Evolutionary conservation across 2,888 invertebrate genomes (phyloP), one percentile per base, ranked within the genome.

Genomic region (Phortica okadai): DNA sequence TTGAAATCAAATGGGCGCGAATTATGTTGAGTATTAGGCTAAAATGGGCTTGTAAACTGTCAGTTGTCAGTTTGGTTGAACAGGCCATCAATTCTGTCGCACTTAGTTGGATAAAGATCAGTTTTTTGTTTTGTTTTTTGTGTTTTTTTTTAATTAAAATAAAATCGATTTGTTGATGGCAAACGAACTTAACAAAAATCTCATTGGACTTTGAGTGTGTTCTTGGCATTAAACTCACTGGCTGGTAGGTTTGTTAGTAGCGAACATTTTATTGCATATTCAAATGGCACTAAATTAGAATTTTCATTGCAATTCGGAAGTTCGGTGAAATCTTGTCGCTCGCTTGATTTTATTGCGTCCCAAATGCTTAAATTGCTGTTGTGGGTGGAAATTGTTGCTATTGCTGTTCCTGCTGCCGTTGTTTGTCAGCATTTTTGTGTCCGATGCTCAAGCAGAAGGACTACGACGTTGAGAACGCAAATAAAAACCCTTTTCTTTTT

Each of bases 231-330:
- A 14, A 11, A 50, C 50, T 50, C 5, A 50, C 2, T 6, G 6
- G 10, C 5, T 6, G 6, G 8, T 6, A 14, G 50, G 33, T 33
- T 14, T 50, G 50, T n/a, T 3, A 33, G 42, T 10, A 33, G 42
- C 59, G 3, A 66, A 11, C 42, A 42, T 67, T 42, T 67, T 67
- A 67, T 67, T 67, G 67, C 67, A 44, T 44, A 67, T 67, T 67
- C 67, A 67, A 44, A 44, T 67, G 44, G 67, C 67, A 67, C 16
- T 67, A 67, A 67, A 67, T n/a, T 44, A 67, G 16, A 14, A 67
- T 41, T 14, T 67, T 67, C 44, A 67, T 67, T 67, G 44, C 67
- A 67, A 44, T 67, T 67, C 42, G 50, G 14, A 50, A 14, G 44
- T 67, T n/a, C 33, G 33, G 44, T n/a, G 45, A 33, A 54, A 72